Evolutionary conservation across 92 coral and sea anemone species (phyloP).

Genomic region (Phenganax subtilis): DNA sequence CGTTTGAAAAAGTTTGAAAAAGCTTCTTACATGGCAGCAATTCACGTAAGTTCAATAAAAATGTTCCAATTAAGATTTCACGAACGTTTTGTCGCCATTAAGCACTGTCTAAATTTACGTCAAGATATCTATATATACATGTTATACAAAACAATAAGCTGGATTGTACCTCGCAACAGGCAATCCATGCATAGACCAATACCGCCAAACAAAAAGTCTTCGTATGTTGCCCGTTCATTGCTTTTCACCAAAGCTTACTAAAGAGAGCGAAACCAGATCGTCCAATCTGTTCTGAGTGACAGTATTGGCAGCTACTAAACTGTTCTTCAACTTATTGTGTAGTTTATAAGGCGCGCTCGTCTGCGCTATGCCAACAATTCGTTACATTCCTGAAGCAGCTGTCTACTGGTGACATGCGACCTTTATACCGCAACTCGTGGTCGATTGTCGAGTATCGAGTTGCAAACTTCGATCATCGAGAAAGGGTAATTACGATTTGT

Average conservation of each 20-base stretch:
- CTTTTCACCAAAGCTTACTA: neutral
- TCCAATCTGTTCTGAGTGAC: neutral
- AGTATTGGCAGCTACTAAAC: neutral
- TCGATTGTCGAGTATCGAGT: no score
- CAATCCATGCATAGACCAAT: neutral
- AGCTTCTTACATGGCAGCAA: no score
- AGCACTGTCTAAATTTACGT: neutral
- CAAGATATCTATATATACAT: neutral
- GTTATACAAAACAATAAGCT: neutral
- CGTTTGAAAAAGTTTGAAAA: no score
- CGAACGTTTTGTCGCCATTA: conserved; percentile 5
- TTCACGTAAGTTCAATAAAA: no score
- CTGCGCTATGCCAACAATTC: conserved; percentile 5
- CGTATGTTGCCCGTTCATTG: neutral
- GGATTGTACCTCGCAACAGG: neutral
- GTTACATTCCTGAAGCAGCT: neutral
- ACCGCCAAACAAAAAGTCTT: conserved; percentile 13
- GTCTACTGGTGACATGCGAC: neutral
- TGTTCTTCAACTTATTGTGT: neutral
- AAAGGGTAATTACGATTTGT: no score
- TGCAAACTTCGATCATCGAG: no score
- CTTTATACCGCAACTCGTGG: no score
- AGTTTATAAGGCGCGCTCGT: conserved; percentile 7
- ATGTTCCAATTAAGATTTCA: conserved; percentile 6
- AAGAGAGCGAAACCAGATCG: neutral